These are phyloP conservation scores for Icerya purchasi DNA, from an alignment of 2,888 invertebrate genomes.

Conservation along the genomic window DNA sequence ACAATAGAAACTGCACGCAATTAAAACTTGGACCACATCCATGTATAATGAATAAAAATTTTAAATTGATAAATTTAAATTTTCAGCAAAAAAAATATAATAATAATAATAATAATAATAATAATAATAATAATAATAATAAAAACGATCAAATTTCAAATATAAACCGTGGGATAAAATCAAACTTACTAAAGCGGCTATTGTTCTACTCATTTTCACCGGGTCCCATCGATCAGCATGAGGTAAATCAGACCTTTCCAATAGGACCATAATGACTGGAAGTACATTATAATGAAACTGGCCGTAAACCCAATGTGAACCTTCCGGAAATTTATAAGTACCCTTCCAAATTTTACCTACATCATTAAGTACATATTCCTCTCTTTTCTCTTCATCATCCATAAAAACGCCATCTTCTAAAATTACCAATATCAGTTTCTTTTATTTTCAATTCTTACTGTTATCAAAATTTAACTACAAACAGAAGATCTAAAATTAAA, in stretches of 20 bases:
- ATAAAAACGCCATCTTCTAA: conserved; percentile 47
- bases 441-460: neutral
- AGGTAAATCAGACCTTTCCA: conserved; percentile 39
- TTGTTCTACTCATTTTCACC: conserved; percentile 44
- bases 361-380: conserved; percentile 49
- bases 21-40: too few species aligned
- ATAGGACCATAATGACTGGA: conserved; percentile 40
- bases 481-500: too few species aligned
- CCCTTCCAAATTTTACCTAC: conserved; percentile 55
- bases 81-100: too few species aligned
- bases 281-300: conserved; percentile 46
- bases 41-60: too few species aligned
- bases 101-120: too few species aligned
- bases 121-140: too few species aligned
- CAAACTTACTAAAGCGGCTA: conserved; percentile 45
- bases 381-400: conserved; percentile 38
- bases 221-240: conserved; percentile 45
- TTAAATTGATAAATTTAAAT: too few species aligned
- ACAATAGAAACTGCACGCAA: too few species aligned
- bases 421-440: conserved; percentile 4
- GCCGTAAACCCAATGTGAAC: conserved; percentile 51
- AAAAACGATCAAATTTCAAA: neutral
- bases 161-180: neutral
- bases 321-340: conserved; percentile 42
- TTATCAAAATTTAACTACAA: too few species aligned